Conservation (phyloP, 2,888 invertebrate species). For the Diaphora mendica region DNA sequence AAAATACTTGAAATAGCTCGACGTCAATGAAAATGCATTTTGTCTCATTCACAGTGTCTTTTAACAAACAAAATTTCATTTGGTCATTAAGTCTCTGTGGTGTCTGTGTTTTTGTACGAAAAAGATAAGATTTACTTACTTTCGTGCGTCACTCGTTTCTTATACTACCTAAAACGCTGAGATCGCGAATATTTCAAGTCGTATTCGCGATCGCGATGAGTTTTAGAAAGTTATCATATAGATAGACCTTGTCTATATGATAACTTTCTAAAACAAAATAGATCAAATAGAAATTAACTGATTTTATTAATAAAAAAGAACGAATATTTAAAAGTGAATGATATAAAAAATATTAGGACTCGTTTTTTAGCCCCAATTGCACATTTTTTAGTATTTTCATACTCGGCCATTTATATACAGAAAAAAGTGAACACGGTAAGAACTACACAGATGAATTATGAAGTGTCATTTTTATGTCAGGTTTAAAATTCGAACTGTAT, state of each 20-base stretch:
- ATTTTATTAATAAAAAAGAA: too few species aligned
- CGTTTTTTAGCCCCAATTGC: too few species aligned
- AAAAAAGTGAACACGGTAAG: neutral
- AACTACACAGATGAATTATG: neutral
- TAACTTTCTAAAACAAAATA: neutral
- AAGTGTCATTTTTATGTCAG: neutral
- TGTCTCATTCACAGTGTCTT: neutral
- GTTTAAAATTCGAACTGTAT: neutral
- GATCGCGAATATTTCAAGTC: too few species aligned
- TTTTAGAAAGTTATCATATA: too few species aligned
- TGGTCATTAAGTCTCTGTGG: neutral
- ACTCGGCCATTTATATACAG: too few species aligned
- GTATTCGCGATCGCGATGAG: too few species aligned
- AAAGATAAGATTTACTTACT: neutral
- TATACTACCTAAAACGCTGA: neutral
- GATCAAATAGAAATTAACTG: too few species aligned
- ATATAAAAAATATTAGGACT: too few species aligned
- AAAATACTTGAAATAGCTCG: neutral
- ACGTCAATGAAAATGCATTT: neutral
- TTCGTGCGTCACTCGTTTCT: neutral
- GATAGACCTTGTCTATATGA: neutral
- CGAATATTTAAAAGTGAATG: too few species aligned
- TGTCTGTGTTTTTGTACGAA: neutral
- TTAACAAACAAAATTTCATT: neutral
- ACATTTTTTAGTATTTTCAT: too few species aligned